Evolutionary conservation across 2,888 invertebrate genomes (phyloP).

Genomic region (Drosophila meridiana): DNA sequence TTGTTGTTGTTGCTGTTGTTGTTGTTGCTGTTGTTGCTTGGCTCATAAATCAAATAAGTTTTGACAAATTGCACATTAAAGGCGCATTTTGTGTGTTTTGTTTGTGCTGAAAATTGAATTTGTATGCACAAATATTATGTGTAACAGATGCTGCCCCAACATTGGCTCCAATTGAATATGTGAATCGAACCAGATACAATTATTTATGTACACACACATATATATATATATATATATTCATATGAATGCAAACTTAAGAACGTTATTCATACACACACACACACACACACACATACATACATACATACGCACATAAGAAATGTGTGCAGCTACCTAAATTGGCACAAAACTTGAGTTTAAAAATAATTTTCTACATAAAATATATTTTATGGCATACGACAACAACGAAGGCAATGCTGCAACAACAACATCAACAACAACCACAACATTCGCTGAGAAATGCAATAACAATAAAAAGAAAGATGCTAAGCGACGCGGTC

Average conservation of each 20-base stretch:
- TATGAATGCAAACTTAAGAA: conserved; percentile 2
- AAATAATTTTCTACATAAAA: conserved; percentile 55
- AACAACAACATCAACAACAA: conserved; percentile 20
- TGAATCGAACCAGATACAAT: conserved; percentile 3
- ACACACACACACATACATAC: neutral
- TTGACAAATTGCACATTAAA: conserved; percentile 78
- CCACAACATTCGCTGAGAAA: conserved; percentile 21
- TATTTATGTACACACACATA: neutral
- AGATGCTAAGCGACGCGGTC: conserved; percentile 30
- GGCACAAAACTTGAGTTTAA: conserved; percentile 47
- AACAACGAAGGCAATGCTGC: conserved; percentile 22
- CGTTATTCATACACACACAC: neutral
- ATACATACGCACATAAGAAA: neutral
- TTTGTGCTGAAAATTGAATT: conserved; percentile 41
- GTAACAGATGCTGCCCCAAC: conserved; percentile 30
- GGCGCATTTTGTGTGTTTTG: conserved; percentile 48
- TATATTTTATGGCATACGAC: conserved; percentile 57
- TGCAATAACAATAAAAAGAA: conserved; percentile 42
- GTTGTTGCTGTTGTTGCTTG: conserved; percentile 8
- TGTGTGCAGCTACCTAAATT: conserved; percentile 13
- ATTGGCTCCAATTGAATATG: conserved; percentile 1
- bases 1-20: conserved; percentile 19
- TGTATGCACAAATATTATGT: conserved; percentile 43
- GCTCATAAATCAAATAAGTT: conserved; percentile 75
- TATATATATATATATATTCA: neutral